Percentiles rank a stretch among this genome's conserved stretches.
phyloP scores from a whole-genome alignment of 2,113 vertebrate species.

The Danionella cerebrum region DNA sequence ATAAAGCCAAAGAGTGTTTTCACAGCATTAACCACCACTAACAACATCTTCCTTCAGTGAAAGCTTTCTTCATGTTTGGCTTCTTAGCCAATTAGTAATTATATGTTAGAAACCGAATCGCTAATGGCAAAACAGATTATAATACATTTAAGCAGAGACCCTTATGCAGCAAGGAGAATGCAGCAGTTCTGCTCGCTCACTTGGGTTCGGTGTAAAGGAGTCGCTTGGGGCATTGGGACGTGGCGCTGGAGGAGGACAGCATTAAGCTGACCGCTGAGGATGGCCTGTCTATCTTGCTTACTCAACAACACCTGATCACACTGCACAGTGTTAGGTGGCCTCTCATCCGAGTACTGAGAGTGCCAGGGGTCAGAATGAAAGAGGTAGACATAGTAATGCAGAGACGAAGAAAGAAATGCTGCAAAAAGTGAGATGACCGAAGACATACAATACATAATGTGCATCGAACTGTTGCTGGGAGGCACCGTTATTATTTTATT shows the following conservation, averaged over 20 bases:
- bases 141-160: too few species aligned
- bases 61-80: too few species aligned
- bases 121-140: too few species aligned
- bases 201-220: conserved; percentile 1
- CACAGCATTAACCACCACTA: too few species aligned
- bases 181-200: not conserved
- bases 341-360: conserved; percentile 62
- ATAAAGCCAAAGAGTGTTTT: too few species aligned
- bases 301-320: conserved; percentile 73
- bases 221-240: conserved; percentile 56
- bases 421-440: not conserved
- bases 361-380: conserved; percentile 62
- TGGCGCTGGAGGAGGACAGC: conserved; percentile 53
- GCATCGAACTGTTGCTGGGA: too few species aligned
- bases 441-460: too few species aligned
- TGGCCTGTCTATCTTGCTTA: conserved; percentile 61
- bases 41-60: too few species aligned
- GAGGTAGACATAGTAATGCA: not conserved
- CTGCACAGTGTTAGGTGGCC: conserved; percentile 65
- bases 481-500: too few species aligned
- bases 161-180: not conserved
- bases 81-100: too few species aligned
- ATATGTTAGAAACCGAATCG: too few species aligned
- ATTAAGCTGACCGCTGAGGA: conserved; percentile 72
- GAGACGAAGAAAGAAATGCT: not conserved